Evolutionary conservation across 2,113 vertebrate genomes (phyloP).

Genomic region (Pelodiscus sinensis): DNA sequence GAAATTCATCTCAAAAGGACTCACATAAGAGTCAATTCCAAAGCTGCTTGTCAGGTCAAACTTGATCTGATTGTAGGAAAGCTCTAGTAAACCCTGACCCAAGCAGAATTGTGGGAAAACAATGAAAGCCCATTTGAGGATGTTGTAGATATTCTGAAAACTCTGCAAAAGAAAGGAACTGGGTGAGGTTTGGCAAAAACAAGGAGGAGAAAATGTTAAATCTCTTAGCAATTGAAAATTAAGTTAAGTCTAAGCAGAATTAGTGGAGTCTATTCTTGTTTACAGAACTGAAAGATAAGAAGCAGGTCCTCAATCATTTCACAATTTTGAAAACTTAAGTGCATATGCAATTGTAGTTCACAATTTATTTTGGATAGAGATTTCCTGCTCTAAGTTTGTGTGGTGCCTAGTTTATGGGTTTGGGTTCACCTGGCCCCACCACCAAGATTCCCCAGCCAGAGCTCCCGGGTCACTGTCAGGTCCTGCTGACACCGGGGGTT

Average conservation of each 20-base stretch:
- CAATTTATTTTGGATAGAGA: not conserved
- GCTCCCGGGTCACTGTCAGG: no score
- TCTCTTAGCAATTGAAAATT: not conserved
- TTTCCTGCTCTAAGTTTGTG: not conserved
- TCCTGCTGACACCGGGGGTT: no score
- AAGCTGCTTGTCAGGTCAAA: constrained; percentile 75
- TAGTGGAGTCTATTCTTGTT: not conserved
- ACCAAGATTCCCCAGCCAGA: no score
- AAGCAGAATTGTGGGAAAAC: constrained; percentile 83
- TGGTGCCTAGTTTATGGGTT: not conserved
- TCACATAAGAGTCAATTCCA: constrained; percentile 75
- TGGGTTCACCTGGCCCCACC: not conserved
- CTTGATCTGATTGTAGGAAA: constrained; percentile 79
- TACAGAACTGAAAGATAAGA: not conserved
- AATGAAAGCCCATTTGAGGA: constrained; percentile 75
- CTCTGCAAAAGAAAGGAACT: constrained; percentile 46
- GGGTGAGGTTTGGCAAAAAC: accelerated
- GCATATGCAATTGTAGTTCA: not conserved
- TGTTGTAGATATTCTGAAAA: constrained; percentile 70
- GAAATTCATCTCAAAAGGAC: constrained; percentile 78
- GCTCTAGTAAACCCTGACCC: constrained; percentile 79
- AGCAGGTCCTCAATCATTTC: not conserved
- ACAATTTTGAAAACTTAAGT: not conserved
- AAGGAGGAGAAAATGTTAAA: not conserved
- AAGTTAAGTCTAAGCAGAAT: not conserved